Percentiles rank a stretch among this genome's conserved stretches.
Evolutionary conservation across 2,797 vertebrate species (phyloP).

Genomic region (Microcaecilia unicolor): DNA sequence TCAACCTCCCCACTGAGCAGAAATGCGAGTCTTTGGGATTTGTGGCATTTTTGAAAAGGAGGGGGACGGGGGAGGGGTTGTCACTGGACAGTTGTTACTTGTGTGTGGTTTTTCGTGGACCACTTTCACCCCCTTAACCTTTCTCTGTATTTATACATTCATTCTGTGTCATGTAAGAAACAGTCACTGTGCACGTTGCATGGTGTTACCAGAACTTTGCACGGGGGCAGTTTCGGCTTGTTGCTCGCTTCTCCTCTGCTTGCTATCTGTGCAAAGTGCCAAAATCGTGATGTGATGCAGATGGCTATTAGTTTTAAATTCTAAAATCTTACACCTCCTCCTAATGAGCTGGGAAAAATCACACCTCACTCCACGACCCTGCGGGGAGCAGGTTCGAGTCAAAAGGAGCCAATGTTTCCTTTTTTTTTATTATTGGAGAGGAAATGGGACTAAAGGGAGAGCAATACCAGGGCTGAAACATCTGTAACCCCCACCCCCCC

Average conservation of each 20-base stretch:
- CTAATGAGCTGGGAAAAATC: slow-evolving; percentile 52
- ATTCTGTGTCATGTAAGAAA: no score
- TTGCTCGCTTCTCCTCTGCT: no score
- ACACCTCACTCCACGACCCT: slow-evolving; percentile 21
- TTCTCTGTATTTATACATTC: no score
- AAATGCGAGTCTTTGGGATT: no score
- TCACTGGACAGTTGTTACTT: no score
- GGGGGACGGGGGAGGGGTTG: no score
- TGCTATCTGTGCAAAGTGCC: accelerated
- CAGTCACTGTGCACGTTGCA: no score
- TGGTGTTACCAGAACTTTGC: accelerated
- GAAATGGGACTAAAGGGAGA: slow-evolving; percentile 14
- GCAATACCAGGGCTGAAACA: neutral
- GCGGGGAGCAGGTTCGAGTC: neutral
- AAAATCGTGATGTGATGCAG: slow-evolving; percentile 34
- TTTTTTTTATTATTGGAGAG: slow-evolving; percentile 24
- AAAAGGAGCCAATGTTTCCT: neutral
- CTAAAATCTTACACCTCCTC: slow-evolving; percentile 9
- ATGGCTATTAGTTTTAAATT: slow-evolving; percentile 30
- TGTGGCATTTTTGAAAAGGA: no score
- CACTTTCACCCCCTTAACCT: no score
- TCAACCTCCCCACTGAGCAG: no score
- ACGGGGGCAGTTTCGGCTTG: neutral
- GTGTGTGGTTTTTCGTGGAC: no score
- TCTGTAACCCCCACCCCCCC: neutral